A percentile compares a stretch with the other conserved stretches of the same genome.
These are phyloP conservation scores for Heliconius hewitsoni DNA, from an alignment of 1,140 invertebrate species.

Conservation along the genomic window DNA sequence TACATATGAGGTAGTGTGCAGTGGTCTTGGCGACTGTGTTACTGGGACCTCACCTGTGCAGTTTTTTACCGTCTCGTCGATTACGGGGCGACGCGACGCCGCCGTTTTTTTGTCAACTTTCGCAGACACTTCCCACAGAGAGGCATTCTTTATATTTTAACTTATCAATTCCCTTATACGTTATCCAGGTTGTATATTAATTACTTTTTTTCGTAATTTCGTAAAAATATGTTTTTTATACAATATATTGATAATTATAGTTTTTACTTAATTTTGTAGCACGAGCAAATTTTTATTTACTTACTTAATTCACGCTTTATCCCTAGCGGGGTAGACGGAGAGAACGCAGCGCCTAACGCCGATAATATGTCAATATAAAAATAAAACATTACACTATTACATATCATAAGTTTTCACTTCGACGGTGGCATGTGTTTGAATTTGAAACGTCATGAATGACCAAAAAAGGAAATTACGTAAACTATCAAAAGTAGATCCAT, in stretches of 20 bases:
- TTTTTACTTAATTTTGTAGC: too few species aligned
- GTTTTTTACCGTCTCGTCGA: slow-evolving; percentile 55
- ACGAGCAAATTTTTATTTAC: too few species aligned
- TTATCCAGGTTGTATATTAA: slow-evolving; percentile 11
- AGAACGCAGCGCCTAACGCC: too few species aligned
- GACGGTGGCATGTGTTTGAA: not conserved
- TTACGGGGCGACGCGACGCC: slow-evolving; percentile 37
- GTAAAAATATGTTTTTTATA: not conserved
- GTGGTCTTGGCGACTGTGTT: not conserved
- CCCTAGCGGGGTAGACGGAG: too few species aligned
- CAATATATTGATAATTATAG: not conserved
- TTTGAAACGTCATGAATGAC: not conserved
- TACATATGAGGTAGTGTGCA: not conserved
- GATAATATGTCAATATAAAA: too few species aligned
- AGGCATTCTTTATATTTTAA: slow-evolving; percentile 1
- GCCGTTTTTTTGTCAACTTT: slow-evolving; percentile 68
- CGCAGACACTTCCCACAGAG: slow-evolving; percentile 45
- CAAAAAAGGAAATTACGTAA: slow-evolving; percentile 3
- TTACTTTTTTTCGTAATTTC: not conserved
- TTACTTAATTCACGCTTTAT: too few species aligned
- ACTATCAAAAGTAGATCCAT: not conserved
- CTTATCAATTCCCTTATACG: slow-evolving; percentile 10
- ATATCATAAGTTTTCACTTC: not conserved
- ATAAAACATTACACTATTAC: not conserved
- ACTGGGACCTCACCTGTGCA: slow-evolving; percentile 56